Base-by-base conservation (phyloP, 2,888 invertebrate genomes). In the Oxyscelio sp. region DNA sequence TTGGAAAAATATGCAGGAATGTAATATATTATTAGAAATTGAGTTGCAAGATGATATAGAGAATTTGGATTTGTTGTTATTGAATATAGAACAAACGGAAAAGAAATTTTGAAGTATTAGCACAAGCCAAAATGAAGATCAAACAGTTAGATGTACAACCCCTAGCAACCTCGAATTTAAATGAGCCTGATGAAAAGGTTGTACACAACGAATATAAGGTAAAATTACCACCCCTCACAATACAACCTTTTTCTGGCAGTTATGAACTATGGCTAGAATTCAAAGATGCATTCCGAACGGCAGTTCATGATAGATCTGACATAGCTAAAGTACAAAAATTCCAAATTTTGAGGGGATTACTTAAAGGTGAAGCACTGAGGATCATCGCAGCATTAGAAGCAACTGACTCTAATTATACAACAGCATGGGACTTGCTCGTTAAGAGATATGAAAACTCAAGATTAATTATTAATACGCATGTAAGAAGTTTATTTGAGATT, bases 391-490 rank as follows among this genome's bases (percentile, higher is more conserved):
- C 54, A 21, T 38, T 68, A 8, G 52, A 68, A 52, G 21, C 40
- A 0, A 54, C 54, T 15, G 68, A 52, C 11, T 4, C 52, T 13
- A 68, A 68, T 22, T 68, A 68, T 21, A n/a, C 34, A 21, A 22
- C 52, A 21, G 68, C 68, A 1, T 68, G 68, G 68, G 54, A 68
- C 11, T 19, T 68, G n/a, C 31, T 68, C 8, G 48, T 31, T 24
- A 52, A 54, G 11, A 15, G 68, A 11, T 52, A 50, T 48, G 66
- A 27, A 27, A 66, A 50, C 13, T 48, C 11, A 15, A 13, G 52
- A 21, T 31, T 66, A n/a, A 74, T 71, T 1, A 38, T 59, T n/a
- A 31, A 71, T 21, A 59, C 61, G 0, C 73, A 73, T 40, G 11
- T 73, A 19, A 61, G 40, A 61, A 40, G 38, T 1, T 31, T 73